Base-by-base conservation (phyloP, 2,797 vertebrate genomes). In the Chelmon rostratus region DNA sequence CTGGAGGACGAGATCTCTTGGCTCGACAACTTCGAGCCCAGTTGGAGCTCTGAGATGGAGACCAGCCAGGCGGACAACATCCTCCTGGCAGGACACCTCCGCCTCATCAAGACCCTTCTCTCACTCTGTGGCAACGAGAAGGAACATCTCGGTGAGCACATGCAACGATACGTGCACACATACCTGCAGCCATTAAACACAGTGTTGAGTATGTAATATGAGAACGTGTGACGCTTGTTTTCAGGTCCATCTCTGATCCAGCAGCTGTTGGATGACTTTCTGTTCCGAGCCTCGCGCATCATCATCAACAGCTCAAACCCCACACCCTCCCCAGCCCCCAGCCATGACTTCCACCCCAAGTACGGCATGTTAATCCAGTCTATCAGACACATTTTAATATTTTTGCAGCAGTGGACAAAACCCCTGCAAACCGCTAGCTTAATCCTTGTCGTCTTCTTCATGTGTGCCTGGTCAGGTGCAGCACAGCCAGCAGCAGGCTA, bases 301-400 rank as follows among this genome's bases (percentile, higher is more conserved):
- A 99, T 99, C 89, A 96, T 99, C 92, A 99, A 98, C 84, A 99
- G 97, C 90, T 97, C 97, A 89, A 99, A 97, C 87, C 96, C 97
- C 31, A 96, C 97, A 47, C 96, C 97, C 82, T 96, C 96, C 50
- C 95, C 96, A 44, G 96, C 97, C 49, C 96, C 97, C 79, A 98
- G 96, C 89, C 98, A 99, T 67, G 98, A 99, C 90, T 99, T 99
- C 91, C 97, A 99, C 89, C 98, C 98, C 85, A 99, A 99, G 98
- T 99, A 96, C 86, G 93, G 1, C 76, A 52, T 12, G 73, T 23
- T 42, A 75, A 28, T 58, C 15, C 18, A 35, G 1, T 44, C 46
- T n/a, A 9, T 50, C 31, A 19, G 23, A 2, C 1, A 0, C 13
- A 44, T 44, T 33, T 62, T 19, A 6, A 23, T 66, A 19, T 28